A percentile compares a stretch with the other conserved stretches of the same genome.
Conservation (phyloP, 2,888 invertebrate genomes). For the Pomacea canaliculata region DNA sequence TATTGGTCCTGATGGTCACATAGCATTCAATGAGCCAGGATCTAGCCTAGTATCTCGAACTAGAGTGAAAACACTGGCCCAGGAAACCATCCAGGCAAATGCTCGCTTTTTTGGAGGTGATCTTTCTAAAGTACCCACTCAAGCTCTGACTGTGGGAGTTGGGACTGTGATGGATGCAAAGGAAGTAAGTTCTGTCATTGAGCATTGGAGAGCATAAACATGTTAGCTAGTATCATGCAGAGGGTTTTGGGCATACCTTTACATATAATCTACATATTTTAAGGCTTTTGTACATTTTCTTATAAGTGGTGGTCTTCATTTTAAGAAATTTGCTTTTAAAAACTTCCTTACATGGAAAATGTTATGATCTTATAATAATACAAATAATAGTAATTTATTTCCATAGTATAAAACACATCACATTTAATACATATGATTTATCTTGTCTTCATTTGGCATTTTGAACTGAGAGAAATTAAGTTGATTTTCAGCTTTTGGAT, state of each 20-base stretch:
- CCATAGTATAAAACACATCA: too few relatives aligned
- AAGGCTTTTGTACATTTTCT: background rate
- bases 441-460: too few relatives aligned
- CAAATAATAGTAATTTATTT: too few relatives aligned
- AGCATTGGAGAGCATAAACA: background rate
- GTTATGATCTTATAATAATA: too few relatives aligned
- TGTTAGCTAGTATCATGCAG: background rate
- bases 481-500: too few relatives aligned
- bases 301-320: background rate
- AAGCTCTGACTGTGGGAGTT: conserved; percentile 97
- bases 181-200: conserved; percentile 77
- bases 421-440: too few relatives aligned
- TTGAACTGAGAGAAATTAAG: too few relatives aligned
- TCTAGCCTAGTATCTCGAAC: conserved; percentile 96
- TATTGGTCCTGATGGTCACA: conserved; percentile 99
- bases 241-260: background rate
- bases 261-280: background rate
- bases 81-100: conserved; percentile 97
- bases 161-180: conserved; percentile 99
- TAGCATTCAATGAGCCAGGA: conserved; percentile 99
- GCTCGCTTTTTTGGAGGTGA: conserved; percentile 97
- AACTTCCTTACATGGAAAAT: too few relatives aligned
- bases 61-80: conserved; percentile 94
- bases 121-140: conserved; percentile 89
- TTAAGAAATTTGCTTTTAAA: too few relatives aligned